A percentile compares a stretch with the other conserved stretches of the same genome.
Conservation (phyloP, 1,140 invertebrate genomes). For the Eumeta japonica region DNA sequence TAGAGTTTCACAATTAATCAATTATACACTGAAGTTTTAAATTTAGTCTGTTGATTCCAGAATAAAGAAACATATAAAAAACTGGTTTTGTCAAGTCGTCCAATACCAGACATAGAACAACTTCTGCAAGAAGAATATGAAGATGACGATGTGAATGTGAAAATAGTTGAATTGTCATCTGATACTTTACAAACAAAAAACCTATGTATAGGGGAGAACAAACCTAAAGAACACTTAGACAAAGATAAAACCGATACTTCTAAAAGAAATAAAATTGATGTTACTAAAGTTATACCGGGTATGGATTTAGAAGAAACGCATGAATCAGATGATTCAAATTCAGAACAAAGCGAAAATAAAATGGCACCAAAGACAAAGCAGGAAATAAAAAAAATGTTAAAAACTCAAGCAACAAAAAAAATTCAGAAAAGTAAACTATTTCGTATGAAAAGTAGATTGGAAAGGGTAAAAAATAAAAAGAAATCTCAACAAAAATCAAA, state of each 20-base stretch:
- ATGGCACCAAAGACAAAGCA: conserved; percentile 59
- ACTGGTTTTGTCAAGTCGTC: conserved; percentile 62
- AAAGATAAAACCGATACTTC: conserved; percentile 19
- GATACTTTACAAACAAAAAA: conserved; percentile 64
- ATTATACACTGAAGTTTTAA: background rate
- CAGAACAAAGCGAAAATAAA: conserved; percentile 33
- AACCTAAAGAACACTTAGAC: conserved; percentile 39
- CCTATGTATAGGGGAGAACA: conserved; percentile 70
- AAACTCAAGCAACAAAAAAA: conserved; percentile 66
- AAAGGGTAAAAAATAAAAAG: conserved; percentile 63
- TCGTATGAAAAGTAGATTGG: conserved; percentile 69
- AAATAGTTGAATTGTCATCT: conserved; percentile 69
- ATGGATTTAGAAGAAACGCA: conserved; percentile 49
- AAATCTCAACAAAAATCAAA: conserved; percentile 49
- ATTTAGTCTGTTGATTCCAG: conserved; percentile 32
- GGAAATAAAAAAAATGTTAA: conserved; percentile 65
- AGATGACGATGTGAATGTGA: conserved; percentile 72
- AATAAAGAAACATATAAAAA: conserved; percentile 67
- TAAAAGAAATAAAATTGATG: conserved; percentile 12
- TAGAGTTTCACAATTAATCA: background rate
- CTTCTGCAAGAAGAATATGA: conserved; percentile 68
- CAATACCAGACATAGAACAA: conserved; percentile 67
- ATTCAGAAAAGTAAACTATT: conserved; percentile 73
- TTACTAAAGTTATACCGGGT: conserved; percentile 32
- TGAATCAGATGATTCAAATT: conserved; percentile 35